phyloP scores from a whole-genome alignment of 2,113 vertebrate genomes.

The Notarius lentiginosus region DNA sequence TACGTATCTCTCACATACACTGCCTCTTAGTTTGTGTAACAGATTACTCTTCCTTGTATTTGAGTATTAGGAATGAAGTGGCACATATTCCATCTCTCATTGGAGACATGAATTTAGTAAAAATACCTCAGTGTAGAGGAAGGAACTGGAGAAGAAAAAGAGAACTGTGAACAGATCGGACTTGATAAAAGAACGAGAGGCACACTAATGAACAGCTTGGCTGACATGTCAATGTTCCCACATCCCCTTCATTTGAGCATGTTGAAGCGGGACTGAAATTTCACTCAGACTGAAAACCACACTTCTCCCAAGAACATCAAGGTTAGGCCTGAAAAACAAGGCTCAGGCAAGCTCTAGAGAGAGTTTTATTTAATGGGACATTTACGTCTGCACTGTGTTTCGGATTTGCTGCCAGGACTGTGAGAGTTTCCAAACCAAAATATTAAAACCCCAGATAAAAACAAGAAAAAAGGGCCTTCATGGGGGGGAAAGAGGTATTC shows the following conservation, averaged over 20 bases:
- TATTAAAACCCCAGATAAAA: slow-evolving; percentile 39
- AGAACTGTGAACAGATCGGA: slow-evolving; percentile 21
- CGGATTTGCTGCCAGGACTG: slow-evolving; percentile 39
- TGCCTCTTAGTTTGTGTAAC: neutral
- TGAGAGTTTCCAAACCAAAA: slow-evolving; percentile 48
- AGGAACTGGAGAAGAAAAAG: slow-evolving; percentile 18
- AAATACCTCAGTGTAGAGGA: neutral
- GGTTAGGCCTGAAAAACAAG: slow-evolving; percentile 57
- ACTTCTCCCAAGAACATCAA: slow-evolving; percentile 68
- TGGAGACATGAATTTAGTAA: neutral
- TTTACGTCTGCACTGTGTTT: slow-evolving; percentile 52
- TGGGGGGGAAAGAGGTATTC: neutral
- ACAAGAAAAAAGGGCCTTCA: slow-evolving; percentile 1
- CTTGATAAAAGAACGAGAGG: slow-evolving; percentile 32
- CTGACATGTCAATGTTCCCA: slow-evolving; percentile 45
- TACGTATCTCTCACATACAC: neutral
- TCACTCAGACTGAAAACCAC: slow-evolving; percentile 51
- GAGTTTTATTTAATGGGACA: slow-evolving; percentile 68
- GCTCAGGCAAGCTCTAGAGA: slow-evolving; percentile 54
- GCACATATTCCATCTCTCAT: neutral
- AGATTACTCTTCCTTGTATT: neutral
- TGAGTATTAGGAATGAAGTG: slow-evolving; percentile 6
- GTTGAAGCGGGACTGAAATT: slow-evolving; percentile 61
- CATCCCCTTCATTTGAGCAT: slow-evolving; percentile 47
- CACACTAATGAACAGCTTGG: slow-evolving; percentile 47